Percentiles rank a stretch among this genome's conserved stretches.
These are phyloP conservation scores for Ctenodactylus gundi DNA, from an alignment of 2,113 vertebrate genomes.

Conservation along the genomic window DNA sequence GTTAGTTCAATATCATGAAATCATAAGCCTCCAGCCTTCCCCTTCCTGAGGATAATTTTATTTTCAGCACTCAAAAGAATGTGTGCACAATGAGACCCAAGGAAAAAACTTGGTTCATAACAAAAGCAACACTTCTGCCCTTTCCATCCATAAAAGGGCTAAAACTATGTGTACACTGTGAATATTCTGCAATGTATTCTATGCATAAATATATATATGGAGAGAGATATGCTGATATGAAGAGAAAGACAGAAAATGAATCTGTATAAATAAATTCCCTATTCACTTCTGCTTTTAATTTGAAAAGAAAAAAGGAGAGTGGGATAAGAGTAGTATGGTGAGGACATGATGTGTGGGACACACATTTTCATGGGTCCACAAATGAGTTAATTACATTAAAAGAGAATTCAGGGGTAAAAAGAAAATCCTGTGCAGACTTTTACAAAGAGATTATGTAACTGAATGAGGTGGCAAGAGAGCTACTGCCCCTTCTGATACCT, in stretches of 20 bases:
- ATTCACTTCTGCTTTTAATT: background rate
- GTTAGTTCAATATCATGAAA: background rate
- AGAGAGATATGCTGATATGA: background rate
- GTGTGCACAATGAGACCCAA: background rate
- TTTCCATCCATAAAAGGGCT: background rate
- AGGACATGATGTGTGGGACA: background rate
- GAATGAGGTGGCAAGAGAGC: background rate
- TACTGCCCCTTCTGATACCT: background rate
- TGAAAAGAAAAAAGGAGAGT: background rate
- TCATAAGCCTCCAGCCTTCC: background rate
- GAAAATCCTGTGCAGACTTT: background rate
- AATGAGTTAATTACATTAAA: constrained; percentile 15
- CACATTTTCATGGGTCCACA: background rate
- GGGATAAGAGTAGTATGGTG: background rate
- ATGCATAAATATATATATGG: background rate
- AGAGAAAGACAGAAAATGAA: background rate
- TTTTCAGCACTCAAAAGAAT: background rate
- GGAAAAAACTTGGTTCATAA: background rate
- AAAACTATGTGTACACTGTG: background rate
- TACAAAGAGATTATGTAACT: background rate
- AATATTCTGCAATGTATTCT: background rate
- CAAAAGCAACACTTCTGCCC: background rate
- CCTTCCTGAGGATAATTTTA: background rate
- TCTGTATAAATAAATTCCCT: background rate
- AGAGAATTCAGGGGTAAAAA: background rate